phyloP scores from a whole-genome alignment of 2,888 invertebrate species.

The Balanococcus diminutus region DNA sequence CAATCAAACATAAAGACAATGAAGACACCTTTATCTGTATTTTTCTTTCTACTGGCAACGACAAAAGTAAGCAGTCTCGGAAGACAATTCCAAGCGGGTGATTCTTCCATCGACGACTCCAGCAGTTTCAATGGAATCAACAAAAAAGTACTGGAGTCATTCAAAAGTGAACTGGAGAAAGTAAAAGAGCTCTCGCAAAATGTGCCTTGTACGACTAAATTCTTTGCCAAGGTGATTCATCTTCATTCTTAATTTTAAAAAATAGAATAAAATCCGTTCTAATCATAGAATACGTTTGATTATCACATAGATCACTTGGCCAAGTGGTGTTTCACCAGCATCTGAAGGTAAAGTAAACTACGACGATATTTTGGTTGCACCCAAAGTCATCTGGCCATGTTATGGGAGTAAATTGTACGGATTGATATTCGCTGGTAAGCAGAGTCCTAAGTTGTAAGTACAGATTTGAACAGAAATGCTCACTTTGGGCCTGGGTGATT shows the following conservation, averaged over 20 bases:
- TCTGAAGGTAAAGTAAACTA: background rate
- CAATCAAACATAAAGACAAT: background rate
- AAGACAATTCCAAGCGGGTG: background rate
- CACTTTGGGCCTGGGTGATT: too few relatives aligned
- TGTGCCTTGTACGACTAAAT: background rate
- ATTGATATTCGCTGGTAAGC: background rate
- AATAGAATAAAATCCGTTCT: too few relatives aligned
- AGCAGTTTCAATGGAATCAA: background rate
- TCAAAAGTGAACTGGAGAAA: background rate
- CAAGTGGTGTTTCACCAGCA: background rate
- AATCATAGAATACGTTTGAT: too few relatives aligned
- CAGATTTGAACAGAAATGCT: too few relatives aligned
- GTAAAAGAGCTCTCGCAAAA: background rate
- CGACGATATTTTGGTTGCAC: background rate
- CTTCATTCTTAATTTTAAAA: background rate
- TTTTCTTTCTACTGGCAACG: background rate
- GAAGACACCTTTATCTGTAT: background rate
- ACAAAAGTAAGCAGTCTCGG: background rate
- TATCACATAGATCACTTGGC: background rate
- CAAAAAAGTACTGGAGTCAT: background rate
- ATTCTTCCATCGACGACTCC: background rate
- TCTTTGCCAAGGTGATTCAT: background rate
- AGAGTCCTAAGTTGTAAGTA: background rate
- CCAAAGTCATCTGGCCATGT: background rate
- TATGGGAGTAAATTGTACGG: background rate